Base-by-base conservation (phyloP, 2,888 invertebrate species). In the Amaurobius ferox region DNA sequence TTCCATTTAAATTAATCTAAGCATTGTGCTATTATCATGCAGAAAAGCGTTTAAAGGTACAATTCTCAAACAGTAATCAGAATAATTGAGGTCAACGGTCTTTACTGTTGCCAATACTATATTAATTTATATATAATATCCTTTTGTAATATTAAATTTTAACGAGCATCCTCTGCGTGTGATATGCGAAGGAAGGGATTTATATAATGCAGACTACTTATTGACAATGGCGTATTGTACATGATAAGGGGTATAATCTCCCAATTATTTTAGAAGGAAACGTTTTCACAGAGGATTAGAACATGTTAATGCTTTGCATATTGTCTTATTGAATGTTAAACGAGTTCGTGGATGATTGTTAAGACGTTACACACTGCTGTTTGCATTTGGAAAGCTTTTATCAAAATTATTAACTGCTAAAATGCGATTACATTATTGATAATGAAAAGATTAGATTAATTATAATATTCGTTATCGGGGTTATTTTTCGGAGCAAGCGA, bases 261-360 rank as follows among this genome's bases (percentile, higher is more conserved):
- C 55, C 55, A 55, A 55, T 55, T 55, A 55, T 55, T 55, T 55
- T 16, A 23, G 55, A 55, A 55, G 19, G 23, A 55, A 23, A 11
- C 23, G 16, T 6, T 23, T n/a, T 55, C 1, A 23, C 55, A 23
- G 11, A 55, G 55, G 23, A 55, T 55, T 55, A 7, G n/a, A n/a
- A n/a, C n/a, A n/a, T n/a, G n/a, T n/a, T n/a, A n/a, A n/a, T n/a
- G n/a, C n/a, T n/a, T n/a, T n/a, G n/a, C n/a, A n/a, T n/a, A n/a
- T n/a, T n/a, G n/a, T n/a, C n/a, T n/a, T n/a, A n/a, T n/a, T n/a
- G n/a, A n/a, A n/a, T n/a, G n/a, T n/a, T n/a, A n/a, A n/a, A n/a
- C n/a, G n/a, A n/a, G n/a, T n/a, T n/a, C n/a, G n/a, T n/a, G n/a
- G n/a, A n/a, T n/a, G n/a, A n/a, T n/a, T n/a, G n/a, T n/a, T n/a